Base-by-base conservation (phyloP, 2,113 vertebrate species). In the Gobius niger region DNA sequence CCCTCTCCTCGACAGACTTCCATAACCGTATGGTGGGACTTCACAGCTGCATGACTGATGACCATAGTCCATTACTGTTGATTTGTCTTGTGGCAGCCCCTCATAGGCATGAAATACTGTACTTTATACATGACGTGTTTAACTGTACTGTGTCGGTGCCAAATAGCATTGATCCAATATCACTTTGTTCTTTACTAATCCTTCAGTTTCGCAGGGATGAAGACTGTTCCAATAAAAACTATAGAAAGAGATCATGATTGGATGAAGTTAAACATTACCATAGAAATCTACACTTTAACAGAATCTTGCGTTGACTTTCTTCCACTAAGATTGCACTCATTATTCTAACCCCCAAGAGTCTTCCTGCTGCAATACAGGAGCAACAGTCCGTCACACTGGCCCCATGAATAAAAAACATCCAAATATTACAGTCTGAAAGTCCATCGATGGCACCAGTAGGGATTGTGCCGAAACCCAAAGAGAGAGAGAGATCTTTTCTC, bases 11-110 rank as follows among this genome's bases (percentile, higher is more conserved):
- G 24, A 34, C 24, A 34, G 24, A 34, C 24, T 34, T 34, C 5
- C 24, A 34, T 34, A 34, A 34, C 24, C 24, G 5, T 4, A 49
- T 14, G 6, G 50, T 71, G 71, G 73, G 74, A 76, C 82, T 76
- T 84, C 70, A 24, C 73, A 64, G 73, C 66, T 61, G 88, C 86
- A 85, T 85, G 86, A 85, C 57, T n/a, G 44, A 60, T 61, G 6
- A 0, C 56, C 72, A 40, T 68, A 7, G 69, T 53, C 24, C 71
- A 76, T 80, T 11, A 16, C 46, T 77, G 69, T 78, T 50, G 62
- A 72, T 68, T 67, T 78, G 74, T 68, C 59, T 67, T 68, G 56
- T 83, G 76, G 16, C 24, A 5, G 15, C 41, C 66, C 66, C 70
- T 78, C 77, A 64, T 18, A 46, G 63, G 85, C 83, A 87, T 83